Evolutionary conservation across 1,140 invertebrate species (phyloP).

Genomic region (Calosoma granatense): DNA sequence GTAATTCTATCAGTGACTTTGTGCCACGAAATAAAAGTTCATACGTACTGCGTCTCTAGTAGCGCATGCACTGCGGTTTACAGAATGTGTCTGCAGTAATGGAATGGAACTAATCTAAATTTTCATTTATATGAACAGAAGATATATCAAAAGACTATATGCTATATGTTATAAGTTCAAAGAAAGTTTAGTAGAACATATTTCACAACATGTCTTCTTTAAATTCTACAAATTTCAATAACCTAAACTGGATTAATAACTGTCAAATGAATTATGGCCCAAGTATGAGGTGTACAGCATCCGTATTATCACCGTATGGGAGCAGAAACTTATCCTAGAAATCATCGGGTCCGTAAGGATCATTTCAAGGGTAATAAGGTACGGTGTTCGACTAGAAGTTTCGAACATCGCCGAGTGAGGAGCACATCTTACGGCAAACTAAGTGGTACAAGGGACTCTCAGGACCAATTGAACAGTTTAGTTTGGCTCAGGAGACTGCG

Average conservation of each 20-base stretch:
- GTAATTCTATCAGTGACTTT: conserved; percentile 5
- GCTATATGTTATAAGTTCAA: too few species aligned
- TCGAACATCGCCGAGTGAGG: neutral
- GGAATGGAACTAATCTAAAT: too few species aligned
- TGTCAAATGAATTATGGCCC: too few species aligned
- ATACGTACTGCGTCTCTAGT: too few species aligned
- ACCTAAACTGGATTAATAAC: neutral
- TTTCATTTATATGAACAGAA: too few species aligned
- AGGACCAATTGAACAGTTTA: conserved; percentile 6
- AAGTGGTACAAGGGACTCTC: neutral
- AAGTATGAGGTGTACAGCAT: too few species aligned
- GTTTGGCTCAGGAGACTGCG: neutral
- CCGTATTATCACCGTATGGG: neutral
- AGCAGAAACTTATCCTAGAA: neutral
- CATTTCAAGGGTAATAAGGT: conserved; percentile 4
- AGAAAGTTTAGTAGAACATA: too few species aligned
- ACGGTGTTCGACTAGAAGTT: neutral
- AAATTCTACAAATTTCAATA: neutral
- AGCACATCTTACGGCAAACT: conserved; percentile 1
- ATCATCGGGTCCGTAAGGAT: neutral
- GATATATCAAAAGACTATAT: too few species aligned
- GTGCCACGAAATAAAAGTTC: neutral
- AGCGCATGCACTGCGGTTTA: too few species aligned
- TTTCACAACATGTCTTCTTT: too few species aligned
- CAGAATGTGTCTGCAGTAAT: too few species aligned